These are phyloP conservation scores for Ophioderma brevispina DNA, from an alignment of 35 echinoderm and acorn worm species.

Conservation along the genomic window DNA sequence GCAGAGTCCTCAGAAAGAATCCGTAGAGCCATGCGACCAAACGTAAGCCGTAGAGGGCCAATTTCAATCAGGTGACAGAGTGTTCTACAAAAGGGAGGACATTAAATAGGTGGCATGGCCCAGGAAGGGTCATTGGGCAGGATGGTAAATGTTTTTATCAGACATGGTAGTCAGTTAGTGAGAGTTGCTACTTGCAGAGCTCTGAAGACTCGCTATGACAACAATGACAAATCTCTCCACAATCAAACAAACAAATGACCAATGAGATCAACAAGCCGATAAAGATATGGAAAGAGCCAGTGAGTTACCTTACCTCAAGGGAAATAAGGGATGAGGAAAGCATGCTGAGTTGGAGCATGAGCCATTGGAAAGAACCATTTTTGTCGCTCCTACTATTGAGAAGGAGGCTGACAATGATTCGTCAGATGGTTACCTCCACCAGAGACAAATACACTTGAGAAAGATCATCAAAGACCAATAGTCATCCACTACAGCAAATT, in stretches of 20 bases:
- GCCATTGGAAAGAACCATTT: too few species aligned
- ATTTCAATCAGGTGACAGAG: constrained; percentile 14
- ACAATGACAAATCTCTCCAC: too few species aligned
- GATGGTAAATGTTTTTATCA: too few species aligned
- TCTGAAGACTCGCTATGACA: constrained; percentile 11
- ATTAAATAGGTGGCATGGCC: constrained; percentile 30
- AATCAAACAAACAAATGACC: too few species aligned
- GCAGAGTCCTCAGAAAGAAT: constrained; percentile 17
- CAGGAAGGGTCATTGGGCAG: constrained; percentile 39
- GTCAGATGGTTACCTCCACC: background rate
- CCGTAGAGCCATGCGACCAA: constrained; percentile 12
- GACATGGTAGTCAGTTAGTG: too few species aligned
- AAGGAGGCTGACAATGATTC: background rate
- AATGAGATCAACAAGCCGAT: too few species aligned
- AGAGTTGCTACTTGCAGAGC: too few species aligned
- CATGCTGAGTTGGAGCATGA: too few species aligned
- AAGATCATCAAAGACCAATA: background rate
- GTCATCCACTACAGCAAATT: background rate
- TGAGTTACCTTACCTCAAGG: too few species aligned
- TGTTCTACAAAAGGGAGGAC: constrained; percentile 31
- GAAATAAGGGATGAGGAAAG: too few species aligned
- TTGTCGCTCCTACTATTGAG: too few species aligned
- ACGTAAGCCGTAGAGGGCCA: background rate
- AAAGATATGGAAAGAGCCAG: too few species aligned
- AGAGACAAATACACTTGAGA: background rate